Evolutionary conservation across 2,113 vertebrate species (phyloP), one percentile per base, ranked within the genome.

Genomic region (Sturnira hondurensis): DNA sequence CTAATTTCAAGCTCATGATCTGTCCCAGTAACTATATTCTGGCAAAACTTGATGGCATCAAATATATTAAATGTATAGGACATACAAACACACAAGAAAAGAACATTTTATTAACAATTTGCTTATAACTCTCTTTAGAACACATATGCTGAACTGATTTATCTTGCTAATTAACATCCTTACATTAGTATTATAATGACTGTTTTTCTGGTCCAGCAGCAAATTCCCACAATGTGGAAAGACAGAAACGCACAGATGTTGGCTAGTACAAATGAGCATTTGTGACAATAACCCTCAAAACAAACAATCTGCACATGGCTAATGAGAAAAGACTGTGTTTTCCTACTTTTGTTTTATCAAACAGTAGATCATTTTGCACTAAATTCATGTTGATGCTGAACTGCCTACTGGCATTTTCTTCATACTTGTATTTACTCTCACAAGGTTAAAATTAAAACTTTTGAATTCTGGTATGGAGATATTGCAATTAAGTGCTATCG

Each of bases 401-500:
- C 16, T 54, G 0, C 15, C 31, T 16, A 31, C 24, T 80, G 56
- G 13, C 20, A 52, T 77, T 85, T 92, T 88, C 45, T 89, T 88
- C 10, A 5, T 43, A 9, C 24, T 94, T 41, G 0, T 54, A 65
- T 80, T 83, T 36, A 86, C 3, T 89, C 41, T 89, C 54, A 77
- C 1, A 4, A 73, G 28, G 16, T 67, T 41, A 47, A 93, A 81
- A 68, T 63, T 5, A 63, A 63, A 91, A 93, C 36, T 90, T 90
- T 78, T 83, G 5, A 85, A 70, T 86, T 95, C 24, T 78, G 22
- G 56, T 93, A n/a, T 88, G 28, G 19, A 43, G 17, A 88, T 70
- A 73, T 3, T 95, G 92, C 91, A 96, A 95, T 93, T 96, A 97
- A 71, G 41, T 87, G 41, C 0, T 5, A 96, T 91, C 36, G 54